These are phyloP conservation scores for Nebria ingens DNA, from an alignment of 1,140 invertebrate genomes.

Conservation along the genomic window DNA sequence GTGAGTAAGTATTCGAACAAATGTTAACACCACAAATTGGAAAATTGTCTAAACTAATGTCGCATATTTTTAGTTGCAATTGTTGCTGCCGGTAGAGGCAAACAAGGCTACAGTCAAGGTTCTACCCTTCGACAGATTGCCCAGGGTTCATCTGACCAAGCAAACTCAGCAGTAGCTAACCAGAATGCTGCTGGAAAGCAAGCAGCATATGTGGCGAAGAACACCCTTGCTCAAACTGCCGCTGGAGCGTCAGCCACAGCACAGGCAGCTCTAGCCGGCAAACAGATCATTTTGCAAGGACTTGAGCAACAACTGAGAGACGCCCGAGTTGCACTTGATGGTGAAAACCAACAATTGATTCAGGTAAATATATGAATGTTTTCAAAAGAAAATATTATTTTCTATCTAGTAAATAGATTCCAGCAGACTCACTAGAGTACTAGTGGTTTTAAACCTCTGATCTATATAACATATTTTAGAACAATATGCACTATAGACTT, in stretches of 20 bases:
- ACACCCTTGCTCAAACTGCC: conserved; percentile 55
- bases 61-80: no score
- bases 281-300: conserved; percentile 47
- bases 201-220: conserved; percentile 59
- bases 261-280: conserved; percentile 56
- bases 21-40: no score
- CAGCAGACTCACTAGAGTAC: no score
- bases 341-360: conserved; percentile 53
- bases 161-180: conserved; percentile 51
- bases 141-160: conserved; percentile 59
- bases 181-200: conserved; percentile 54
- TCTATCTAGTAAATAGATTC: no score
- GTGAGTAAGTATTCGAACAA: no score
- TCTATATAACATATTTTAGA: no score
- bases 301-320: conserved; percentile 56
- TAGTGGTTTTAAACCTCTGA: no score
- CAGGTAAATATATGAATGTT: no score
- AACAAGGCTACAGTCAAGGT: conserved; percentile 29
- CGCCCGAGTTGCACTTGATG: conserved; percentile 47
- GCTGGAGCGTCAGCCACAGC: conserved; percentile 53
- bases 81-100: no score
- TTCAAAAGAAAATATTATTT: no score
- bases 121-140: conserved; percentile 41
- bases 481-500: no score
- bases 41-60: no score